Evolutionary conservation across 2,888 invertebrate species (phyloP), one percentile per base, ranked within the genome.

Genomic region (Nomada ruficornis): DNA sequence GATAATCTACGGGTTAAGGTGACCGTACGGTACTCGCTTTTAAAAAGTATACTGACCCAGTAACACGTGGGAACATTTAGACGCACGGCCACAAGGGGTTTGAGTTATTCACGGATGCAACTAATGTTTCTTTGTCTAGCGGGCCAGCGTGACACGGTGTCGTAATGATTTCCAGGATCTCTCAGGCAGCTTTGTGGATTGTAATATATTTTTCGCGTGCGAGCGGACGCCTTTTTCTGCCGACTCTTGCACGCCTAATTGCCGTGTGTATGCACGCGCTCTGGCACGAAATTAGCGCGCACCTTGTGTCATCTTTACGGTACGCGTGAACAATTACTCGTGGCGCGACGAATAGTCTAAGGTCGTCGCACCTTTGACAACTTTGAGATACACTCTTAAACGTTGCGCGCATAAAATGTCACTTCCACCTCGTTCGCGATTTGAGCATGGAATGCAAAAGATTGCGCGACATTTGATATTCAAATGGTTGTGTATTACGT

Each of bases 41-140:
- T 86, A 89, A 89, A 87, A 88, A 88, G 87, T 89, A 89, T 89
- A 89, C 82, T 88, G 88, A 88, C 88, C 88, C 86, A 89, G 89
- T 88, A 88, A 88, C 82, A 89, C 89, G 88, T 88, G 88, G 87
- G 88, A 88, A 88, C 83, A 81, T 86, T 88, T 87, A 88, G 84
- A 84, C 77, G 73, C 76, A 69, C 68, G 60, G 52, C 78, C 83
- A 68, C 85, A 71, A 68, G 20, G 13, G 57, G 57, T 13, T 13
- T 75, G 36, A 36, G 36, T 82, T 72, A 80, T 86, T 89, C 88
- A 74, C 82, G 73, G 88, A 86, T 87, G 88, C 86, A 83, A 82
- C 84, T 82, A 80, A 81, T 80, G 81, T 84, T 83, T 82, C 88
- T 87, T 87, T 86, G 88, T 88, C 65, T 70, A 23, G 47, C 62